Evolutionary conservation across 2,888 invertebrate genomes (phyloP), one percentile per base, ranked within the genome.

Genomic region (Ornithoptera priamus): DNA sequence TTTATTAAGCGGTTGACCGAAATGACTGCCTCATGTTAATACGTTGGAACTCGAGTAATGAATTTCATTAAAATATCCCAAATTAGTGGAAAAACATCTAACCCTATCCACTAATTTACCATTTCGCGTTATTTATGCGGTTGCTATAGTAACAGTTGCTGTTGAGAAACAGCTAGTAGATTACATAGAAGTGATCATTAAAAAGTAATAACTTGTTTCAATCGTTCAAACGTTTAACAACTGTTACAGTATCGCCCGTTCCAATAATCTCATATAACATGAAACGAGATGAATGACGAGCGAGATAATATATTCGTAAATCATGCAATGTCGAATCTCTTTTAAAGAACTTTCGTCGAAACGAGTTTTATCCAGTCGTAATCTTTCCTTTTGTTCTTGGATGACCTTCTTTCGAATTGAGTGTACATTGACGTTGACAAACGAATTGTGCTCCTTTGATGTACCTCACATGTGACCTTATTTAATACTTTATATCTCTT

Each of bases 321-420:
- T 69, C 65, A 65, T 65, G 61, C 65, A 69, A 65, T 30, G 65
- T 65, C 69, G 65, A 69, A 69, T 56, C 60, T 61, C 59, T 36
- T 53, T 61, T 56, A 42, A 59, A 69, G 30, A 61, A 61, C 56
- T 69, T 69, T 69, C 65, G 65, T 69, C 60, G 60, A 24, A 65
- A 65, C 65, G 65, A 69, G 65, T 65, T 69, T 69, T 65, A 69
- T 69, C 63, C 56, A 42, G 59, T 65, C 68, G 64, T 69, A 60
- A 64, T 69, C 65, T 66, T 60, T 59, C 42, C 64, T 60, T 69
- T 61, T 69, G 65, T 56, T 60, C 69, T 69, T 65, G 69, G 24
- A 39, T 69, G 69, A 69, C 69, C 69, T 65, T 60, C 63, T 64
- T 59, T 36, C 53, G 50, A 22, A 57, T 65, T 53, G 42, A 65